Percentiles rank a stretch among this genome's conserved stretches.
Conservation (phyloP, 2,888 invertebrate genomes). For the Synergus gifuensis region DNA sequence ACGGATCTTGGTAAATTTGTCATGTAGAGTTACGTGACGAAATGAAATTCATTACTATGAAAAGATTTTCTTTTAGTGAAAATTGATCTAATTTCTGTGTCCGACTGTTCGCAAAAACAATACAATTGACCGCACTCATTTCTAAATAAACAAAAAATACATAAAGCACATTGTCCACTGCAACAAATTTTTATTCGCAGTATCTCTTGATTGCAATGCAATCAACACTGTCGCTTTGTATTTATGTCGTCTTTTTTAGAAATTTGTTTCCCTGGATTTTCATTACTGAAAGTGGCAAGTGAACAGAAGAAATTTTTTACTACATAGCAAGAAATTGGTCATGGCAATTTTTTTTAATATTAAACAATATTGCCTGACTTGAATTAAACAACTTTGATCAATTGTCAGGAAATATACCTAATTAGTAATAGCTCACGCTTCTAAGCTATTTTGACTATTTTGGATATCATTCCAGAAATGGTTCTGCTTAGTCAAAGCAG, state of each 20-base stretch:
- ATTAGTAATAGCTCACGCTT: not conserved
- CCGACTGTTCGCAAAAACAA: not conserved
- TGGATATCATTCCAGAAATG: not conserved
- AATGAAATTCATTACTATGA: not conserved
- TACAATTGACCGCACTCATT: constrained; percentile 2
- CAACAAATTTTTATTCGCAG: constrained; percentile 12
- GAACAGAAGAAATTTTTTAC: constrained; percentile 8
- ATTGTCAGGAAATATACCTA: not conserved
- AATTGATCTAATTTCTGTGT: not conserved
- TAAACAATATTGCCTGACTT: not conserved
- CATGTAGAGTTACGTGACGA: not conserved
- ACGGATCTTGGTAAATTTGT: not conserved
- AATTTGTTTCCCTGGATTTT: constrained; percentile 8
- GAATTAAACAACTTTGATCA: no score
- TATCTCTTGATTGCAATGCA: constrained; percentile 43
- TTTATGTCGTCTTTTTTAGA: constrained; percentile 23
- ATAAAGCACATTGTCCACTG: constrained; percentile 10
- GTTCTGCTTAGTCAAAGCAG: not conserved
- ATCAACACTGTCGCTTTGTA: constrained; percentile 28
- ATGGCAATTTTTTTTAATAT: not conserved
- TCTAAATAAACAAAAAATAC: constrained; percentile 23
- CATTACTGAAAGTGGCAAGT: constrained; percentile 9
- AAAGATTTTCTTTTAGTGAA: not conserved
- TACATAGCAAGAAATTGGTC: not conserved
- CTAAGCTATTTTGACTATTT: not conserved